Conservation (phyloP, 2,797 vertebrate genomes). For the Enteromius trimaculatus region DNA sequence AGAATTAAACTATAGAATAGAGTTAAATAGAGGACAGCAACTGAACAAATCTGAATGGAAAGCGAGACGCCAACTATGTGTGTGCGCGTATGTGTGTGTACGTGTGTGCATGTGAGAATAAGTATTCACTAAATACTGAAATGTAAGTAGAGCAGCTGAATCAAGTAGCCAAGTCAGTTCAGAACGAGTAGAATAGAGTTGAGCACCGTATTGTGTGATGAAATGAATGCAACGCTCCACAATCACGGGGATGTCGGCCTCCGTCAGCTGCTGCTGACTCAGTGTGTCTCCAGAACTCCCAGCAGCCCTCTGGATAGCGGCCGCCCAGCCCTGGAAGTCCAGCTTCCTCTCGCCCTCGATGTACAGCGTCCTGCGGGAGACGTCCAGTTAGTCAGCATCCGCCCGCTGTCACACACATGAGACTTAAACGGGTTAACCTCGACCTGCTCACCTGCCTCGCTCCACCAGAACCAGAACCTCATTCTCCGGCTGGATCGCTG, state of each 20-base stretch:
- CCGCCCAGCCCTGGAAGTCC: slow-evolving; percentile 89
- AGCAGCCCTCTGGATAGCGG: slow-evolving; percentile 86
- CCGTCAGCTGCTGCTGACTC: slow-evolving; percentile 91
- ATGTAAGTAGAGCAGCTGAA: neutral
- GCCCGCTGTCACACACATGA: neutral
- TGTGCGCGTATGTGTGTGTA: too few species aligned
- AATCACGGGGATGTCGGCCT: slow-evolving; percentile 87
- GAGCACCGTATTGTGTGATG: slow-evolving; percentile 90
- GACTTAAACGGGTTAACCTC: neutral
- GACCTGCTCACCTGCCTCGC: slow-evolving; percentile 84
- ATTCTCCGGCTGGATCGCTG: slow-evolving; percentile 88
- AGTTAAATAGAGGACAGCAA: too few species aligned
- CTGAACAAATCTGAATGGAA: too few species aligned
- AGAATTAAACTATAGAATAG: too few species aligned
- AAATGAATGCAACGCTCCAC: slow-evolving; percentile 91
- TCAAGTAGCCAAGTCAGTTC: neutral
- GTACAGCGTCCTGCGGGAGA: slow-evolving; percentile 84
- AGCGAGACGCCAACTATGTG: too few species aligned
- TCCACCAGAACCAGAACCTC: slow-evolving; percentile 93
- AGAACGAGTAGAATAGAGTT: too few species aligned
- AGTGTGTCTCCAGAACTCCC: slow-evolving; percentile 87
- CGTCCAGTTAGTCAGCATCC: neutral
- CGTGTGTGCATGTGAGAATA: neutral
- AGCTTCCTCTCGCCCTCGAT: slow-evolving; percentile 90
- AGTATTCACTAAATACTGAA: too few species aligned